Evolutionary conservation across 2,888 invertebrate species (phyloP), one percentile per base, ranked within the genome.

Genomic region (Xanthia togata): DNA sequence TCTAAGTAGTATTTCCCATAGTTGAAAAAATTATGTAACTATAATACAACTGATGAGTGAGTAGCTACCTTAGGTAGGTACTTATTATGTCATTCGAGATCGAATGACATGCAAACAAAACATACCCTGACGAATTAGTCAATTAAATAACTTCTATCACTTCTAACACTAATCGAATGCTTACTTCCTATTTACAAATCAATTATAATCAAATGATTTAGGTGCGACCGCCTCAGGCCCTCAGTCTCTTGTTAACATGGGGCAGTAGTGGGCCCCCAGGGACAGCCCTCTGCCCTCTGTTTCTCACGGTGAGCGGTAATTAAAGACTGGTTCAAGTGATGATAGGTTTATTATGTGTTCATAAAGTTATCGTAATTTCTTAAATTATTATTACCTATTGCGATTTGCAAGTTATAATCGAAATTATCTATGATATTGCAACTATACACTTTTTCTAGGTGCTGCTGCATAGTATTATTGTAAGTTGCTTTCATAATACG

Each of bases 231-330:
- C 35, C 70, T 20, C 41, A 44, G 47, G 60, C 35, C 38, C 70
- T 20, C 31, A 44, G 47, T 53, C 26, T 44, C 60, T 81, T 84
- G 87, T 87, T 76, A 74, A 81, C 79, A 72, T 47, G 83, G 84
- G 87, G 81, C 78, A 76, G 78, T 88, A 81, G 85, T 85, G 86
- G 82, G 87, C 91, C 93, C 90, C 87, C 68, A 17, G 92, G 91
- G 93, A 84, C 77, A 63, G 74, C 67, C 78, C 78, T 80, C 60
- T 82, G 88, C 84, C 90, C 90, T 82, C 74, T 38, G 59, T 80
- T 94, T 94, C 94, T 89, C 94, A 94, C 94, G 93, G 78, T 78
- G 72, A 71, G 72, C 35, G 41, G 72, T 68, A 70, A 78, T 85
- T 76, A 82, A 31, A 1, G 8, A 70, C 41, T 76, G 47, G 31